Evolutionary conservation across 2,113 vertebrate genomes (phyloP).

Genomic region (Eurypyga helias): DNA sequence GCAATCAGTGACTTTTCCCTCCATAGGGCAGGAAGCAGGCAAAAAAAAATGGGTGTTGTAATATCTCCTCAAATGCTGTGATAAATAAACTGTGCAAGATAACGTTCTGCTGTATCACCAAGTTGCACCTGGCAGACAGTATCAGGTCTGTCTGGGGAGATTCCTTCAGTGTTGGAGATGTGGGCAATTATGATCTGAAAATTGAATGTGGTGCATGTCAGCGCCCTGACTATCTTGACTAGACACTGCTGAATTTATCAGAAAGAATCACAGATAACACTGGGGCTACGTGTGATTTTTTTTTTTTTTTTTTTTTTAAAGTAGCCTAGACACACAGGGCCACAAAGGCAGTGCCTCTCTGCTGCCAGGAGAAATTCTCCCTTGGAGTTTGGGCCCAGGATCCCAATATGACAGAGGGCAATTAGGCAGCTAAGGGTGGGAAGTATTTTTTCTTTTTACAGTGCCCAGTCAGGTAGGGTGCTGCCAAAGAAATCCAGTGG

Average conservation of each 20-base stretch:
- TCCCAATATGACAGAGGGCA: not conserved
- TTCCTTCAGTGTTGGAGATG: not conserved
- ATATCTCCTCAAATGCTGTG: not conserved
- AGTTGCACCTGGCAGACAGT: conserved; percentile 6
- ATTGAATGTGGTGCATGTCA: not conserved
- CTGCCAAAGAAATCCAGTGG: not conserved
- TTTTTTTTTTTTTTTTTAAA: not conserved
- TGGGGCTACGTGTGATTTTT: not conserved
- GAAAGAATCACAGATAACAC: not conserved
- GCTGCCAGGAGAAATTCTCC: not conserved
- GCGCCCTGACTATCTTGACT: not conserved
- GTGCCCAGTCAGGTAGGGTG: not conserved
- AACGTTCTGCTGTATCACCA: not conserved
- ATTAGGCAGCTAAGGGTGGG: not conserved
- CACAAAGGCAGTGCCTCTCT: not conserved
- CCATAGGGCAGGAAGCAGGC: not conserved
- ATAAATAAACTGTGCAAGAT: conserved; percentile 19
- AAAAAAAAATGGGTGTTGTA: not conserved
- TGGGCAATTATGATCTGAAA: not conserved
- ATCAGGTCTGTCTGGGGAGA: not conserved
- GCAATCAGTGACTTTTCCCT: not conserved
- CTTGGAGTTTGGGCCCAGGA: not conserved
- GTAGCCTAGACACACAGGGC: not conserved
- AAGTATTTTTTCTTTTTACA: not conserved
- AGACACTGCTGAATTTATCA: not conserved